Base-by-base conservation (phyloP, 2,888 invertebrate species). In the Drosophila subsilvestris region DNA sequence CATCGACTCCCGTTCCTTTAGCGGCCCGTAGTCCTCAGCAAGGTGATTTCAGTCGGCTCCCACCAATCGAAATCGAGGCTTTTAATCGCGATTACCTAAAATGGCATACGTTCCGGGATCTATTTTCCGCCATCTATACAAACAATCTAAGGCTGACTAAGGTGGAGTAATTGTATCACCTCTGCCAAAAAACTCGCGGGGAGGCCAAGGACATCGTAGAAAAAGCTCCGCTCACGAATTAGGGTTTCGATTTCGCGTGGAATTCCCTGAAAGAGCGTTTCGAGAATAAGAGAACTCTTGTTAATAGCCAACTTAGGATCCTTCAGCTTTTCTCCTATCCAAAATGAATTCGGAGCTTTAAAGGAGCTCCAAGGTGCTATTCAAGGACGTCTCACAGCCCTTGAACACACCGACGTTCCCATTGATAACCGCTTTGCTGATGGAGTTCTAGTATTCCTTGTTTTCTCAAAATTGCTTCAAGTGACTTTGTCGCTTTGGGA, bases 121-220 rank as follows among this genome's bases (percentile, higher is more conserved):
- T n/a, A n/a, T n/a, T n/a, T n/a, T n/a, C n/a, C n/a, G n/a, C n/a
- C n/a, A n/a, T n/a, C n/a, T n/a, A n/a, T n/a, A n/a, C n/a, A n/a
- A n/a, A n/a, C n/a, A n/a, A n/a, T n/a, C n/a, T n/a, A n/a, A n/a
- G n/a, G n/a, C n/a, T n/a, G n/a, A n/a, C n/a, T n/a, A n/a, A n/a
- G n/a, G n/a, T n/a, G 22, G 25, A 25, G 25, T 6, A 25, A 25
- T 25, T 25, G n/a, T 57, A n/a, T 17, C 57, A 57, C 22, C n/a
- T 57, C 3, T 32, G 32, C 18, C 5, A 22, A 12, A 55, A 62
- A 43, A 25, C 48, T 0, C 25, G 42, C 3, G 55, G 18, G 1
- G 54, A 18, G 6, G 48, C 61, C 3, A 29, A 53, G 1, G 22
- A 6, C 10, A 60, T 53, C 14, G 60, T 42, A 2, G 3, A 17